phyloP scores from a whole-genome alignment of 2,888 invertebrate species.

The Chymomyza caudatula region DNA sequence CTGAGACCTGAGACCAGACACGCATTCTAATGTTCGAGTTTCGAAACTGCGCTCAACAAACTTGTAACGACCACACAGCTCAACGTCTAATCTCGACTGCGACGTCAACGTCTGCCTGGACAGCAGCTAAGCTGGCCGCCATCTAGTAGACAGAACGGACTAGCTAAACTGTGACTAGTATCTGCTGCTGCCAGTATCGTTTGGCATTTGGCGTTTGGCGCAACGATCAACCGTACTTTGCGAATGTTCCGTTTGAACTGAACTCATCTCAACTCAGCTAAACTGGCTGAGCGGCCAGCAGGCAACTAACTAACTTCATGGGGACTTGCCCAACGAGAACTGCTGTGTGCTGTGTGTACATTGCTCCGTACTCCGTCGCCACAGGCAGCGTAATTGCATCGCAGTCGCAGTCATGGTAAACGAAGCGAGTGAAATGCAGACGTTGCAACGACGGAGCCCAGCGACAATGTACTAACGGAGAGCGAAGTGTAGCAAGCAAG shows the following conservation, averaged over 20 bases:
- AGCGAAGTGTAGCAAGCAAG: not conserved
- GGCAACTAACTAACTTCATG: too few relatives aligned
- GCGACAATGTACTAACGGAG: too few relatives aligned
- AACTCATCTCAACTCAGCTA: too few relatives aligned
- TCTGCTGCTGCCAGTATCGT: too few relatives aligned
- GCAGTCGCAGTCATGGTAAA: not conserved
- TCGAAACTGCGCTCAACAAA: not conserved
- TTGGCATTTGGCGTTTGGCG: slow-evolving; percentile 14
- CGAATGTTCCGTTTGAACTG: slow-evolving; percentile 77
- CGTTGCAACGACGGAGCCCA: not conserved
- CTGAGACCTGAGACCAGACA: not conserved
- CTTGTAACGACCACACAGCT: slow-evolving; percentile 21
- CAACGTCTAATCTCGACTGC: slow-evolving; percentile 56
- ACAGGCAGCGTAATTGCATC: slow-evolving; percentile 29
- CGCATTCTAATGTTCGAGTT: not conserved
- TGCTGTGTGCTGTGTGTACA: slow-evolving; percentile 69
- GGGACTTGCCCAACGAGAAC: slow-evolving; percentile 77
- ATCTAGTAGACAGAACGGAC: not conserved
- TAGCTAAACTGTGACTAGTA: not conserved
- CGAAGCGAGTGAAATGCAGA: slow-evolving; percentile 24
- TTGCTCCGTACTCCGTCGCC: too few relatives aligned
- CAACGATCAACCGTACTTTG: slow-evolving; percentile 69
- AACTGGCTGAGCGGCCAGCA: too few relatives aligned
- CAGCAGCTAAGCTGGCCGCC: not conserved
- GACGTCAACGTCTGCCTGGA: not conserved